These are phyloP conservation scores for Eilema caniola DNA, from an alignment of 2,888 invertebrate genomes.

Conservation along the genomic window DNA sequence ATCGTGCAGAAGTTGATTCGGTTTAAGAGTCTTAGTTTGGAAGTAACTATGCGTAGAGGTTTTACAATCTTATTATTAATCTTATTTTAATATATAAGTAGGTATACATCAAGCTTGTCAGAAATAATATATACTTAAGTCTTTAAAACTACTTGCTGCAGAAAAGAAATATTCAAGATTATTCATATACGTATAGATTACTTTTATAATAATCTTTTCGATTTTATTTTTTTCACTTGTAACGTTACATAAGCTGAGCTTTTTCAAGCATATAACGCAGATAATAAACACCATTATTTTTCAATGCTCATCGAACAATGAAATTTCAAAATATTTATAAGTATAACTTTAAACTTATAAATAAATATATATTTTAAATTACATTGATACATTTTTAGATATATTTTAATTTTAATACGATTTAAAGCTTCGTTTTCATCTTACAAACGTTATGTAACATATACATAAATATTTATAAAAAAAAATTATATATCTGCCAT, in stretches of 20 bases:
- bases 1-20: background rate
- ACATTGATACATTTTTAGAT: slow-evolving; percentile 52
- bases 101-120: slow-evolving; percentile 36
- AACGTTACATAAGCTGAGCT: slow-evolving; percentile 2
- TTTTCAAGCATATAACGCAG: slow-evolving; percentile 24
- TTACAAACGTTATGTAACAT: slow-evolving; percentile 69
- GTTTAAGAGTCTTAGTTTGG: slow-evolving; percentile 15
- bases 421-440: slow-evolving; percentile 84
- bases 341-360: slow-evolving; percentile 41
- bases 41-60: slow-evolving; percentile 31
- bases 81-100: slow-evolving; percentile 39
- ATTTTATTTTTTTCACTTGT: slow-evolving; percentile 5
- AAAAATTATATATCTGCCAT: slow-evolving; percentile 32
- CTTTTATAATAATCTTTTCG: slow-evolving; percentile 22
- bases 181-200: slow-evolving; percentile 16
- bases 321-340: slow-evolving; percentile 35
- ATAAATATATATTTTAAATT: slow-evolving; percentile 40
- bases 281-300: slow-evolving; percentile 26
- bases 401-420: slow-evolving; percentile 75
- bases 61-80: slow-evolving; percentile 38
- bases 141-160: slow-evolving; percentile 32
- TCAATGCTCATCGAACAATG: slow-evolving; percentile 19
- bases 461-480: slow-evolving; percentile 59
- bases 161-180: slow-evolving; percentile 26
- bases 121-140: slow-evolving; percentile 38